These are phyloP conservation scores for Acrossocheilus fasciatus DNA, from an alignment of 2,797 vertebrate genomes.

Conservation along the genomic window DNA sequence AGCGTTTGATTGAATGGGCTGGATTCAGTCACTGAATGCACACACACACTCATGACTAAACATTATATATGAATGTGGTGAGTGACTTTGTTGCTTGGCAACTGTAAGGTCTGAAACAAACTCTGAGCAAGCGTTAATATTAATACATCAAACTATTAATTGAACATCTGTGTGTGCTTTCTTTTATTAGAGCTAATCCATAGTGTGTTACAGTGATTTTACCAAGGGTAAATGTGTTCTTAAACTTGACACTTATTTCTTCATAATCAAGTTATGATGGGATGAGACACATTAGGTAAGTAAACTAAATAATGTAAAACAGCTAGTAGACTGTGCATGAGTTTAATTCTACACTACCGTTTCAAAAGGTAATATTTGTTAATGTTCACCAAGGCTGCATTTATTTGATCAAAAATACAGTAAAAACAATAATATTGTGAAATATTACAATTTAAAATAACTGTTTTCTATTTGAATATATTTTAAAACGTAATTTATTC, in stretches of 20 bases:
- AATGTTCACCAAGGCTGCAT: neutral
- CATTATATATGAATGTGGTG: neutral
- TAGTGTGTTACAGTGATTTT: neutral
- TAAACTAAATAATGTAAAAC: neutral
- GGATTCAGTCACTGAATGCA: neutral
- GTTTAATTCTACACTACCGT: neutral
- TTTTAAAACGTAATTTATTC: neutral
- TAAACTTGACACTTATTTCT: neutral
- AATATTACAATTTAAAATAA: neutral
- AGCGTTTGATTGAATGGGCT: neutral
- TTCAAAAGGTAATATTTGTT: neutral
- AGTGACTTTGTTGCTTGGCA: constrained; percentile 31
- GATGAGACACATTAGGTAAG: neutral
- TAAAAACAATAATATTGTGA: neutral
- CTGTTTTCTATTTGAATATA: neutral
- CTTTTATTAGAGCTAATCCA: neutral
- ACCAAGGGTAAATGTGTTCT: neutral
- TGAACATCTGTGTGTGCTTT: neutral
- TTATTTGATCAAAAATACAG: neutral
- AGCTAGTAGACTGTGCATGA: neutral
- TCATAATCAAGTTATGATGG: neutral
- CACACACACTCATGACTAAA: neutral
- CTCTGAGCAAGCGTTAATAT: neutral
- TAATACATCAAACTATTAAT: neutral
- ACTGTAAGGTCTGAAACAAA: constrained; percentile 5